Conservation (phyloP, 2,113 vertebrate genomes). For the Macquaria ambigua region DNA sequence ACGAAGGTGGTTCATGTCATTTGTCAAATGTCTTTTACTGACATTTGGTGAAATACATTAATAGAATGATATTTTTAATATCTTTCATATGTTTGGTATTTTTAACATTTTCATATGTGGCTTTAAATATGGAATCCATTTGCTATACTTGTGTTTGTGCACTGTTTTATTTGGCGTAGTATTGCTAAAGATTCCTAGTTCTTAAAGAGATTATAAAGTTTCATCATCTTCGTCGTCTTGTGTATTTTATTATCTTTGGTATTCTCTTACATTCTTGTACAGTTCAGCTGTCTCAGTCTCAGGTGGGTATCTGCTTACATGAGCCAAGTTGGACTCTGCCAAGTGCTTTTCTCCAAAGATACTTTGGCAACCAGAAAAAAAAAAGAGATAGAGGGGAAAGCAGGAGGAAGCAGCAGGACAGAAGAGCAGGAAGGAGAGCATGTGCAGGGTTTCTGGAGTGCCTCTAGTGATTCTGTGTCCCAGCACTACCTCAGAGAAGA, state of each 20-base stretch:
- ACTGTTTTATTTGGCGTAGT: neutral
- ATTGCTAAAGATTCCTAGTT: neutral
- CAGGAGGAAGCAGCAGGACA: neutral
- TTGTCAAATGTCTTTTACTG: slow-evolving; percentile 31
- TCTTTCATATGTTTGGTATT: neutral
- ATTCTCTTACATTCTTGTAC: neutral
- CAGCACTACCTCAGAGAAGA: slow-evolving; percentile 29
- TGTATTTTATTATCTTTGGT: neutral
- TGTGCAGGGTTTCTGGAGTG: slow-evolving; percentile 47
- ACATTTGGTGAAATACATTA: slow-evolving; percentile 7
- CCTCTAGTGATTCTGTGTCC: slow-evolving; percentile 54
- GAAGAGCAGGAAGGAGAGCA: slow-evolving; percentile 16
- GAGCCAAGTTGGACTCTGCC: slow-evolving; percentile 35
- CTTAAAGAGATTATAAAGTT: neutral
- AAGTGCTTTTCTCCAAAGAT: slow-evolving; percentile 46
- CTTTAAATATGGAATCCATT: neutral
- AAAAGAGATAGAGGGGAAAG: neutral
- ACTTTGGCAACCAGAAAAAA: neutral
- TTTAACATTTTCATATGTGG: neutral
- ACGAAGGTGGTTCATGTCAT: slow-evolving; percentile 2
- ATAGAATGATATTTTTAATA: neutral
- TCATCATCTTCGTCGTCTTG: neutral
- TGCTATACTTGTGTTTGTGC: neutral
- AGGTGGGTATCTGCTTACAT: slow-evolving; percentile 15
- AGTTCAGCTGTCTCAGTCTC: slow-evolving; percentile 19